Evolutionary conservation across 2,797 vertebrate species (phyloP), one percentile per base, ranked within the genome.

Genomic region (Malurus splendens): DNA sequence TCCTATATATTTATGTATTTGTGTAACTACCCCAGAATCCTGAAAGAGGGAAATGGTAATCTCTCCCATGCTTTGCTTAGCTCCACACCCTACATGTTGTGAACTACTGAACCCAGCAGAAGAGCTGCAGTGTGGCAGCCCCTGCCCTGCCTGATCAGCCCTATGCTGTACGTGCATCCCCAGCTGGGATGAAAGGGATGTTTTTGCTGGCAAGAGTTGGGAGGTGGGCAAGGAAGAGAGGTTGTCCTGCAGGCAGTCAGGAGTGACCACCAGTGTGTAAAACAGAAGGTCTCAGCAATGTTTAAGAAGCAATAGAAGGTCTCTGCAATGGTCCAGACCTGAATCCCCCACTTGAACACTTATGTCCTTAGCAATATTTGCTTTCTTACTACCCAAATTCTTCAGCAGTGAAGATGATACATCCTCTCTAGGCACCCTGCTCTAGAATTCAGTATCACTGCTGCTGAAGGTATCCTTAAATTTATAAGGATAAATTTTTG

Each of bases 81-180:
- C 47, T 82, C 56, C 75, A 45, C 20, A 41, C 20, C 24, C 17
- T 30, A 24, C 47, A 25, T 1, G 0, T 14, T 30, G 13, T 39
- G 19, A 64, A 18, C 19, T 16, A 15, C 14, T 32, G 8, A 56
- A 12, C 0, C 9, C 12, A 32, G 42, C 45, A 66, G 28, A 65
- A 74, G 27, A 22, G 41, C 57, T 44, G 75, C 59, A 22, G 33
- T 17, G 60, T 18, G 9, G 2, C 45, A 59, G 71, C 20, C 51
- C 44, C 80, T 72, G 80, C 27, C 32, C 77, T 70, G 39, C 65
- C 18, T 2, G 2, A 10, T 22, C 82, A 80, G 45, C 70, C 62
- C 57, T 11, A 25, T 5, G 17, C 13, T 5, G 4, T 3, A 23
- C 2, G 0, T 5, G 30, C 36, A 47, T 30, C 25, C 36, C 20